Evolutionary conservation across 2,113 vertebrate genomes (phyloP).

Genomic region (Oxyura jamaicensis): DNA sequence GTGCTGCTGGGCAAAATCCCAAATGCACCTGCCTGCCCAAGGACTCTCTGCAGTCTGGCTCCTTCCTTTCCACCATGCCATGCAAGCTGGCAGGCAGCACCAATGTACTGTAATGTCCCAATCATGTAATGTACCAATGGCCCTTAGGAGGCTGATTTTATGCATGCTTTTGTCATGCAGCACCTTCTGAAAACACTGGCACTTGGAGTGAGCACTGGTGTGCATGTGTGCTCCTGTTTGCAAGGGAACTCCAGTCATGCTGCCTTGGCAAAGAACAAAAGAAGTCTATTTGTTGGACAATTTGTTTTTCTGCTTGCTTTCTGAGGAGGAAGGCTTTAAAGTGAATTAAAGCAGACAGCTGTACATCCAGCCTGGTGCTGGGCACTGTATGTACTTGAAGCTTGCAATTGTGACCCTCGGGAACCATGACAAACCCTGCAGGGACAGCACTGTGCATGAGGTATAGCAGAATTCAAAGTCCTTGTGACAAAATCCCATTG

Average conservation of each 20-base stretch:
- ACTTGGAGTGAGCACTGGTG: not conserved
- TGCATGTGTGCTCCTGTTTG: fast-evolving
- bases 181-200: not conserved
- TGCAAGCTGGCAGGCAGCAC: not conserved
- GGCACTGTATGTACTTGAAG: not conserved
- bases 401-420: fast-evolving
- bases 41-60: not conserved
- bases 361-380: fast-evolving
- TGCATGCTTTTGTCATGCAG: not conserved
- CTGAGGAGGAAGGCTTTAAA: not conserved
- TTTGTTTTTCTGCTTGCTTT: not conserved
- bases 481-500: not conserved
- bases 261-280: not conserved
- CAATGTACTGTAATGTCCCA: not conserved
- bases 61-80: not conserved
- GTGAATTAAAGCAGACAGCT: not conserved
- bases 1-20: not conserved
- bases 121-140: no score
- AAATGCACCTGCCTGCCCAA: not conserved
- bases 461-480: not conserved
- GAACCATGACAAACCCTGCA: not conserved
- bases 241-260: not conserved
- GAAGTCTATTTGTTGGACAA: not conserved
- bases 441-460: not conserved
- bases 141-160: not conserved